Evolutionary conservation across 2,888 invertebrate genomes (phyloP).

Genomic region (Epsilonema sp.): DNA sequence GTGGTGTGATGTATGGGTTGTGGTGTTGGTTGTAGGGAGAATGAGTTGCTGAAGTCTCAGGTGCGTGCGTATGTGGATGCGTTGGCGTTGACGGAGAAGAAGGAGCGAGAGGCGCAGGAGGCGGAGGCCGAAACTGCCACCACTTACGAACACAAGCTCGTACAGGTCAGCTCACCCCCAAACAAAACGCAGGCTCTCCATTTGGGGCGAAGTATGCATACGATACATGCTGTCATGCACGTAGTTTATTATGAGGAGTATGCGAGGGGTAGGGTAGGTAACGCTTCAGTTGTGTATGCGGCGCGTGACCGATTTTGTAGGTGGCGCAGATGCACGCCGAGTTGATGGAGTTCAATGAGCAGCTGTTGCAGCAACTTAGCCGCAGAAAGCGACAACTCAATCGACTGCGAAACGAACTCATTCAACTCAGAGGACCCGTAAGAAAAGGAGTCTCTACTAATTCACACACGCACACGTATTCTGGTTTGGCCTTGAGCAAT

Average conservation of each 20-base stretch:
- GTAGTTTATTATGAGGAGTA: too few species aligned
- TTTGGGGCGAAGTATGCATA: too few species aligned
- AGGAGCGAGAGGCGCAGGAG: too few species aligned
- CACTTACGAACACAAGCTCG: slow-evolving; percentile 61
- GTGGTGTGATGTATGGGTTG: too few species aligned
- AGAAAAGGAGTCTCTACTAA: too few species aligned
- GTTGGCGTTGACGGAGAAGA: slow-evolving; percentile 63
- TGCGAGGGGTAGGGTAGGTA: too few species aligned
- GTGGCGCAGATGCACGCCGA: slow-evolving; percentile 87
- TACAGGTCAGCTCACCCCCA: slow-evolving; percentile 40
- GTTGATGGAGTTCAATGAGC: slow-evolving; percentile 70
- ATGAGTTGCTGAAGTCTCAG: slow-evolving; percentile 60
- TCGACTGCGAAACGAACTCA: slow-evolving; percentile 43
- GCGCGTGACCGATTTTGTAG: slow-evolving; percentile 30
- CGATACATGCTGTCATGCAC: too few species aligned
- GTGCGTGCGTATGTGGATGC: slow-evolving; percentile 64
- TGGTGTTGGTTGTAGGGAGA: slow-evolving; percentile 43
- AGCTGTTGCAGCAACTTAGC: slow-evolving; percentile 50
- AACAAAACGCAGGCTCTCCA: too few species aligned
- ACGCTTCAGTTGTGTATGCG: too few species aligned
- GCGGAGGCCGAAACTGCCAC: slow-evolving; percentile 38
- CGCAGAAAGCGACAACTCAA: slow-evolving; percentile 43
- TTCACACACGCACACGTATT: too few species aligned
- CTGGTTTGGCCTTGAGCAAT: too few species aligned
- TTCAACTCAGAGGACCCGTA: slow-evolving; percentile 45